Base-by-base conservation (phyloP, 1,140 invertebrate genomes). In the Frieseomelitta varia region DNA sequence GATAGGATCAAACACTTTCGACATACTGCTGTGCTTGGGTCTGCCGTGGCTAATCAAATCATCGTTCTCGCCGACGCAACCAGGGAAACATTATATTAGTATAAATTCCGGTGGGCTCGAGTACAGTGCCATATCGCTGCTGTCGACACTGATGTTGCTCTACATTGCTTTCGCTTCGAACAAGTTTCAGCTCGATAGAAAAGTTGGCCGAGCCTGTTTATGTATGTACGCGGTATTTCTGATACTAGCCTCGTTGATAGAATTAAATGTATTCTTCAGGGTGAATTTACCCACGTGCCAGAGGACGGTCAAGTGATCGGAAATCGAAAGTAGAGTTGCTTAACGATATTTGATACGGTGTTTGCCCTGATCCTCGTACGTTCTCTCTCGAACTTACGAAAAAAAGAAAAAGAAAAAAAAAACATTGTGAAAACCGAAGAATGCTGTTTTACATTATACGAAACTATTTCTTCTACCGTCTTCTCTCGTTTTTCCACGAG, bases 1-100 rank as follows among this genome's bases (percentile, higher is more conserved):
- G 1, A 97, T 98, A 90, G 97, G 97, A n/a, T 98, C 97, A 2
- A 98, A 98, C 90, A 98, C 97, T 8, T 98, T 98, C 92, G 98
- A 98, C 91, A 98, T 98, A 90, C 94, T 98, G 19, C 93, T 98
- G 8, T 98, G 98, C 89, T 94, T 98, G 78, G 97, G 97, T n/a
- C 94, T 98, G 21, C 98, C 97, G 3, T 98, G 98, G 98, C 95
- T 98, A 56, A 96, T 98, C 21, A 98, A 98, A 92, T 96, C 97
- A 0, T 95, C 97, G 8, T 97, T 97, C 88, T 96, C 97, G 81
- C 97, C 97, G 1, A 96, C 96, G 30, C 95, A 95, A 30, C 95
- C 96, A 1, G 96, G 96, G 39, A 95, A 96, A 81, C 96, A 97
- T 91, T 97, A 96, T 94, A 97, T 98, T 93, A 95, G 95, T 88